Evolutionary conservation across 2,797 vertebrate genomes (phyloP).

Genomic region (Sebastes reedi): DNA sequence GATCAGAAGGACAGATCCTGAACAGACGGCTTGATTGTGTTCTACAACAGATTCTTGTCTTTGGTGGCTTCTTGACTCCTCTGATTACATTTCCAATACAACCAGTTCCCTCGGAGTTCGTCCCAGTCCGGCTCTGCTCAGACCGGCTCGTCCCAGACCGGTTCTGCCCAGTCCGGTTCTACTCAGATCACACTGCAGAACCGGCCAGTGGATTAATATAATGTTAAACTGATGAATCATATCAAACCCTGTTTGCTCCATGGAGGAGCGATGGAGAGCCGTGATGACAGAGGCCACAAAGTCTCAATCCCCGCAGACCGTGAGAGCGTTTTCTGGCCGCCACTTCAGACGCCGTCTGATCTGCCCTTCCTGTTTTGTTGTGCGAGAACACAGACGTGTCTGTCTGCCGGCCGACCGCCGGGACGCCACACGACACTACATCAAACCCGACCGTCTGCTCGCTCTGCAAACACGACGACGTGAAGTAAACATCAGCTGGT

Average conservation of each 20-base stretch:
- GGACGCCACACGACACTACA: constrained; percentile 32
- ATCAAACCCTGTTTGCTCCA: constrained; percentile 40
- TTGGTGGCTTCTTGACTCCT: too few species aligned
- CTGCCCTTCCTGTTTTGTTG: constrained; percentile 45
- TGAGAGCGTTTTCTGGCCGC: constrained; percentile 41
- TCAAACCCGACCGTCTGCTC: constrained; percentile 42
- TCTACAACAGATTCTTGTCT: constrained; percentile 2
- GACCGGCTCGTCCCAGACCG: neutral
- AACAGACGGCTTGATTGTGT: constrained; percentile 11
- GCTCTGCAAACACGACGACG: constrained; percentile 28
- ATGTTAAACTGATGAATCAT: constrained; percentile 34
- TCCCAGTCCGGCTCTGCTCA: constrained; percentile 3
- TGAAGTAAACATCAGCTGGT: constrained; percentile 49
- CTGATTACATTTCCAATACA: constrained; percentile 13
- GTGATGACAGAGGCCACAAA: constrained; percentile 3
- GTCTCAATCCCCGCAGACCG: constrained; percentile 21
- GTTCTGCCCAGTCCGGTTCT: neutral
- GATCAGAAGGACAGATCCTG: neutral
- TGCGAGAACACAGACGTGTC: constrained; percentile 39
- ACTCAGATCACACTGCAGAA: neutral
- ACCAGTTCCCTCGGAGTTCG: neutral
- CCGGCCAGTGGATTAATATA: constrained; percentile 29
- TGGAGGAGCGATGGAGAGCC: constrained; percentile 18
- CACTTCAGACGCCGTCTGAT: constrained; percentile 51
- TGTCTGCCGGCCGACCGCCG: constrained; percentile 25